Percentiles rank a stretch among this genome's conserved stretches.
Conservation (phyloP, 2,113 vertebrate species). For the Hyla sarda region DNA sequence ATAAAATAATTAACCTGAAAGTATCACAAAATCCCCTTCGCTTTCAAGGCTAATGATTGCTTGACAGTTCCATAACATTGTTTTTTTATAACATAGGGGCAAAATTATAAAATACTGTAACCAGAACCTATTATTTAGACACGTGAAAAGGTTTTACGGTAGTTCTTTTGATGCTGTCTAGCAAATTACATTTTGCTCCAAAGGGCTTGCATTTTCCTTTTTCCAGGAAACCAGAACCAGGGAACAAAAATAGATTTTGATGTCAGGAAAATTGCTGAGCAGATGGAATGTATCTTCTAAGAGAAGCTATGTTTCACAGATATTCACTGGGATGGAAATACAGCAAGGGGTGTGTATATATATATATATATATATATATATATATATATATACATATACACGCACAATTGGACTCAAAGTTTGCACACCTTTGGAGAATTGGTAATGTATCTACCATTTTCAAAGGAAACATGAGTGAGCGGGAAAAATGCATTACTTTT, state of each 20-base stretch:
- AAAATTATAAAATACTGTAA: not conserved
- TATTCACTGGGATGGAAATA: slow-evolving; percentile 57
- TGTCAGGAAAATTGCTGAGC: slow-evolving; percentile 62
- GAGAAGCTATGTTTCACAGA: slow-evolving; percentile 69
- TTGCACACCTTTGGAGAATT: too few species aligned
- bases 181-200: slow-evolving; percentile 59
- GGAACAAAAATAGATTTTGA: slow-evolving; percentile 67
- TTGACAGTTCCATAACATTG: not conserved
- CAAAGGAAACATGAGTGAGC: too few species aligned
- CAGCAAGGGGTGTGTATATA: too few species aligned
- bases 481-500: too few species aligned
- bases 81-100: not conserved
- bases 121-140: not conserved
- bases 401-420: too few species aligned
- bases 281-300: slow-evolving; percentile 69
- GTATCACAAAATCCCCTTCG: not conserved
- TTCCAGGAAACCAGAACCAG: slow-evolving; percentile 63
- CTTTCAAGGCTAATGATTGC: not conserved
- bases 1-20: not conserved
- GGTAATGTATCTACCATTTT: too few species aligned
- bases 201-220: slow-evolving; percentile 61
- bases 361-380: too few species aligned
- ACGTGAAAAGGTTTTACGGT: not conserved
- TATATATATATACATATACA: too few species aligned
- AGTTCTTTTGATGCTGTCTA: slow-evolving; percentile 62